Conservation (phyloP, 2,113 vertebrate genomes). For the Ramphastos sulfuratus region DNA sequence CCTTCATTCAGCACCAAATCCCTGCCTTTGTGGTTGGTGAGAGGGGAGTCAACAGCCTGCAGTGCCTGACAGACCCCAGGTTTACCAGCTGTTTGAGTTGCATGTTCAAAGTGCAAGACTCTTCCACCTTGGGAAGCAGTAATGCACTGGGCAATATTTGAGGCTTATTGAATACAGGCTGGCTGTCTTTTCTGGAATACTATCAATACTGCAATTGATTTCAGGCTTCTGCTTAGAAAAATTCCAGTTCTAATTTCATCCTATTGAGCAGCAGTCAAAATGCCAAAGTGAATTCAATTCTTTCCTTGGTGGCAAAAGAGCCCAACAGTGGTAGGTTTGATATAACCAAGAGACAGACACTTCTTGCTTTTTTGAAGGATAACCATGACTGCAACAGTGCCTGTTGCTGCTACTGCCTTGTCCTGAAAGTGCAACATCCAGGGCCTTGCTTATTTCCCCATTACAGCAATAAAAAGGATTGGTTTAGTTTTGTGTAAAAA, state of each 20-base stretch:
- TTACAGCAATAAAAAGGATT: neutral
- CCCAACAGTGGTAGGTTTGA: neutral
- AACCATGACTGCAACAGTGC: neutral
- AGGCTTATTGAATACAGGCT: neutral
- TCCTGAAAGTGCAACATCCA: neutral
- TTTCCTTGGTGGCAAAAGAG: neutral
- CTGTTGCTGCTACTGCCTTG: neutral
- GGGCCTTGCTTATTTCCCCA: neutral
- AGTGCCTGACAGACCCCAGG: neutral
- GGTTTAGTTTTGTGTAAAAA: neutral
- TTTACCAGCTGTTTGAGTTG: neutral
- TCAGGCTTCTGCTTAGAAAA: constrained; percentile 28
- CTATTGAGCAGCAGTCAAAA: constrained; percentile 15
- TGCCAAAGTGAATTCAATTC: neutral
- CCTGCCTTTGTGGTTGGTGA: neutral
- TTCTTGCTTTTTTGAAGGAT: neutral
- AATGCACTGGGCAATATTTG: neutral
- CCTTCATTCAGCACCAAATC: rapidly evolving
- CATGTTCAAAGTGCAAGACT: neutral
- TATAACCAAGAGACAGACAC: neutral
- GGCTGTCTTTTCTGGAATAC: neutral
- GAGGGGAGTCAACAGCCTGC: no score
- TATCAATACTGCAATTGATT: neutral
- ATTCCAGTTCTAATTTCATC: constrained; percentile 37
- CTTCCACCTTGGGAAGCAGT: neutral